Percentiles rank a stretch among this genome's conserved stretches.
These are phyloP conservation scores for Athalia cordata DNA, from an alignment of 2,888 invertebrate species.

Conservation along the genomic window DNA sequence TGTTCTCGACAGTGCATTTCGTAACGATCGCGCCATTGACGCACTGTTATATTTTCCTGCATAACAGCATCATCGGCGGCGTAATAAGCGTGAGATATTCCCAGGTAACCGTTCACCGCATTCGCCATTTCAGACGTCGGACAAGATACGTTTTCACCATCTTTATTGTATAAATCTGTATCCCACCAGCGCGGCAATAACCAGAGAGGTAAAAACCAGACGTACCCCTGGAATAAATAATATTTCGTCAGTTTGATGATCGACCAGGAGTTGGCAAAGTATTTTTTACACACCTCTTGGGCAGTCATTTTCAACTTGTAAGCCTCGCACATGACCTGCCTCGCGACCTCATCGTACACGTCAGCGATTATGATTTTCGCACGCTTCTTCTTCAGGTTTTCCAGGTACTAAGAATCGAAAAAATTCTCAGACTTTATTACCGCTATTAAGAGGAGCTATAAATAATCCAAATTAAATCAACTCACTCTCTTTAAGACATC, in stretches of 20 bases:
- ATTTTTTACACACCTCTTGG: constrained; percentile 62
- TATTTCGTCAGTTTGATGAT: background rate
- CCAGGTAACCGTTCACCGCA: constrained; percentile 84
- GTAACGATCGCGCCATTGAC: constrained; percentile 78
- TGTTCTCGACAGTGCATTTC: constrained; percentile 59
- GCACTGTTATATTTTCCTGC: constrained; percentile 81
- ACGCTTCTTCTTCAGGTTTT: constrained; percentile 79
- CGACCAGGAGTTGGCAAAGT: background rate
- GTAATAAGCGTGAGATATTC: constrained; percentile 81
- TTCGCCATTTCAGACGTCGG: constrained; percentile 78
- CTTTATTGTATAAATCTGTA: constrained; percentile 75
- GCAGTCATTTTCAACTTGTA: constrained; percentile 82
- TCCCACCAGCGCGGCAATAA: constrained; percentile 79
- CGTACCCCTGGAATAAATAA: constrained; percentile 78
- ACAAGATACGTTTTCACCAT: constrained; percentile 76
- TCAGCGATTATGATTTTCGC: constrained; percentile 88
- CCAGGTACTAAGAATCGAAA: constrained; percentile 75
- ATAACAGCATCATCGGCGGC: constrained; percentile 78
- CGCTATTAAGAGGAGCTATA: constrained; percentile 7
- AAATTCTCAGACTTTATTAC: background rate
- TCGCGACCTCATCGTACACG: constrained; percentile 83
- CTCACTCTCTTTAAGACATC: constrained; percentile 78
- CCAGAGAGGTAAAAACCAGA: constrained; percentile 91
- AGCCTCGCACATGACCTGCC: constrained; percentile 90
- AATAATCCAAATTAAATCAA: constrained; percentile 44